Conservation (phyloP, 2,113 vertebrate species). For the Haliaeetus leucogaster region DNA sequence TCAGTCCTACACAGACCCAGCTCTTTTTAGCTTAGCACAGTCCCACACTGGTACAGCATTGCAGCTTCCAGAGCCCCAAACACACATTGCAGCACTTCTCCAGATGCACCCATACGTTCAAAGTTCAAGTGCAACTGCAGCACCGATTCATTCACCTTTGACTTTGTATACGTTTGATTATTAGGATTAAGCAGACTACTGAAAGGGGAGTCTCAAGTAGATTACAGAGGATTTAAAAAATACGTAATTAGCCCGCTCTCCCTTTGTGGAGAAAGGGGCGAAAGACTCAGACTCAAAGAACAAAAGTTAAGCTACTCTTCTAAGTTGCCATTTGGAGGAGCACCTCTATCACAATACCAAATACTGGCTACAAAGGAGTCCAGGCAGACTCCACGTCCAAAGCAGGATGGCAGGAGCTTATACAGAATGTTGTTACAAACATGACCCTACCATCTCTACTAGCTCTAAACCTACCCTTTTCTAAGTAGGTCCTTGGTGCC, state of each 20-base stretch:
- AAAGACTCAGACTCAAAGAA: neutral
- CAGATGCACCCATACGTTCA: neutral
- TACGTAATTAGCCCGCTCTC: neutral
- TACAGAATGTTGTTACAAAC: neutral
- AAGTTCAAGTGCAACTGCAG: neutral
- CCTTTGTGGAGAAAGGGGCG: neutral
- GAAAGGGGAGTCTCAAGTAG: neutral
- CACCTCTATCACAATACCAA: neutral
- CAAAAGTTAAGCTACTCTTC: too few relatives aligned
- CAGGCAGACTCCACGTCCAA: neutral
- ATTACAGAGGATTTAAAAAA: neutral
- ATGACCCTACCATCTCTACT: neutral
- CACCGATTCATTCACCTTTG: neutral
- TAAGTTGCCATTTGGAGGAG: neutral
- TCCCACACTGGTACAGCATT: neutral
- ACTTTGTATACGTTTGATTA: neutral
- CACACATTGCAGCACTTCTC: neutral
- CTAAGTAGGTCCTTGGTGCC: slow-evolving; percentile 91
- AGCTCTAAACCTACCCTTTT: slow-evolving; percentile 82
- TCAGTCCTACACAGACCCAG: neutral
- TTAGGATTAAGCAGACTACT: neutral
- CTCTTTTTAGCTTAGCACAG: rapidly evolving
- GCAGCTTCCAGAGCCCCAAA: neutral
- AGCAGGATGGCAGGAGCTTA: neutral
- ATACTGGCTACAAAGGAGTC: neutral